Conservation (phyloP, 2,797 vertebrate species). For the Muraenolepis orangiensis region DNA sequence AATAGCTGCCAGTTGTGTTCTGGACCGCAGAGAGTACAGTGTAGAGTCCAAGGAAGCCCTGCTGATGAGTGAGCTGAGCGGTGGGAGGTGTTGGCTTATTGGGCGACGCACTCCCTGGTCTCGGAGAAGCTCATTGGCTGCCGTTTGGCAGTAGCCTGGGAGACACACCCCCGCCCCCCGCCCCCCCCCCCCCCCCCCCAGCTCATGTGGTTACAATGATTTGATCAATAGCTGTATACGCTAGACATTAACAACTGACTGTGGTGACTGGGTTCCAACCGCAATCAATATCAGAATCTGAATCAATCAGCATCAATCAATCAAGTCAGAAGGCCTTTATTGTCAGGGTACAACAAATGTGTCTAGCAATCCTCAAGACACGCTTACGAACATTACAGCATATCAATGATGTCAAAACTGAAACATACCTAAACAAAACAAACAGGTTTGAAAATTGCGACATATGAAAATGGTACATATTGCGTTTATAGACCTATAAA, state of each 20-base stretch:
- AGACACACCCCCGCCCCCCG: neutral
- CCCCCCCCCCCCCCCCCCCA: neutral
- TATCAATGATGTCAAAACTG: too few relatives aligned
- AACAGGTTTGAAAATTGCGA: too few relatives aligned
- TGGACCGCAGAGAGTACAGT: conserved; percentile 39
- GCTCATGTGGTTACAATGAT: neutral
- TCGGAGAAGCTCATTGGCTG: neutral
- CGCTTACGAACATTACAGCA: too few relatives aligned
- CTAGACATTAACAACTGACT: neutral
- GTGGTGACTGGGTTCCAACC: neutral
- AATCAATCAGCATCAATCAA: too few relatives aligned
- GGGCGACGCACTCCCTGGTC: neutral
- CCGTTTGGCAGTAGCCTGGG: neutral
- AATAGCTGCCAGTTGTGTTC: conserved; percentile 64
- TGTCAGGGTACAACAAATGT: too few relatives aligned
- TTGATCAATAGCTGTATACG: neutral
- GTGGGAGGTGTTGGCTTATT: neutral
- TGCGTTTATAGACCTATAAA: too few relatives aligned
- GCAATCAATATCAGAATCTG: too few relatives aligned
- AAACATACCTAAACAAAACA: too few relatives aligned
- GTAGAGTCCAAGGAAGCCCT: too few relatives aligned
- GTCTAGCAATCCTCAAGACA: too few relatives aligned
- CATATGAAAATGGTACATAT: too few relatives aligned
- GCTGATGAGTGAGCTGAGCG: neutral
- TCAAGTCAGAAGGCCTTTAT: too few relatives aligned